Evolutionary conservation across 2,113 vertebrate genomes (phyloP).

Genomic region (Mus pahari): DNA sequence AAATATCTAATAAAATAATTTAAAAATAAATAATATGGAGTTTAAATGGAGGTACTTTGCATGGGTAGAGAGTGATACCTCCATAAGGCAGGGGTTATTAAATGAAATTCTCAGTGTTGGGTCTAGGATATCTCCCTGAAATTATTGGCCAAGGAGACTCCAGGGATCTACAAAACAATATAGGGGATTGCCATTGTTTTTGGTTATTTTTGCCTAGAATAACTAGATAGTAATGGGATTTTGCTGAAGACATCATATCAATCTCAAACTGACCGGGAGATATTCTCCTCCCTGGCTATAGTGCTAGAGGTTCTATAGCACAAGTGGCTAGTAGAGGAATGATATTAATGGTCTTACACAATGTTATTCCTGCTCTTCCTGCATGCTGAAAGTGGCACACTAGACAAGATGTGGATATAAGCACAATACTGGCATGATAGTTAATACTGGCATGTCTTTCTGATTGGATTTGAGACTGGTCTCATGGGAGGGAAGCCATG

Average conservation of each 20-base stretch:
- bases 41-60: background rate
- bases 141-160: background rate
- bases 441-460: background rate
- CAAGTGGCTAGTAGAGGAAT: too few relatives aligned
- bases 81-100: background rate
- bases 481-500: background rate
- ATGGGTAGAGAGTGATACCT: background rate
- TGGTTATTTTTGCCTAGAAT: background rate
- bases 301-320: too few relatives aligned
- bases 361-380: background rate
- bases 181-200: background rate
- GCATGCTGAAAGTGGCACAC: background rate
- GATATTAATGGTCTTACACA: background rate
- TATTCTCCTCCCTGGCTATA: too few relatives aligned
- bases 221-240: background rate
- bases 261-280: background rate
- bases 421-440: background rate
- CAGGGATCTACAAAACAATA: background rate
- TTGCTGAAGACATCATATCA: background rate
- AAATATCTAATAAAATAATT: too few relatives aligned
- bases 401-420: background rate
- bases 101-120: background rate
- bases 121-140: background rate
- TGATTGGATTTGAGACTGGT: background rate
- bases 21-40: too few relatives aligned